These are phyloP conservation scores for Chaetodon trifascialis DNA, from an alignment of 2,113 vertebrate species.

Conservation along the genomic window DNA sequence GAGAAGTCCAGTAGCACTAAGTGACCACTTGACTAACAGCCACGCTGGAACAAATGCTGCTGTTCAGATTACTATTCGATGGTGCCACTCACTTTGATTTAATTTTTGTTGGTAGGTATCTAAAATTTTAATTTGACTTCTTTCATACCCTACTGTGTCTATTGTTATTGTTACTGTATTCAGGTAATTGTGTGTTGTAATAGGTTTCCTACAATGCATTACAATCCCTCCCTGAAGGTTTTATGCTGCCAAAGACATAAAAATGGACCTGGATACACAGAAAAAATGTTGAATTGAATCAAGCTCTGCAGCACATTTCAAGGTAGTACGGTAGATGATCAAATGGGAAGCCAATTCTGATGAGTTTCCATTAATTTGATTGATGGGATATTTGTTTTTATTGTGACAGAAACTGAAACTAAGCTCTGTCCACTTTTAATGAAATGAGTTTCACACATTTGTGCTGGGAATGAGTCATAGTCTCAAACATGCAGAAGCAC, in stretches of 20 bases:
- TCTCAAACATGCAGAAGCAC: not conserved
- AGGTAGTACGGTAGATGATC: conserved; percentile 28
- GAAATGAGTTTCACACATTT: conserved; percentile 11
- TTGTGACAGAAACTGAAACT: not conserved
- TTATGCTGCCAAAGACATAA: not conserved
- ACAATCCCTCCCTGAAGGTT: not conserved
- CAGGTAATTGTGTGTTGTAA: not conserved
- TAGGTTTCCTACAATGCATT: not conserved
- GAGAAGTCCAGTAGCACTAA: not conserved
- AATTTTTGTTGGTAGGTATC: not conserved
- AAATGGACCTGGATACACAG: not conserved
- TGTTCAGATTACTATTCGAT: not conserved
- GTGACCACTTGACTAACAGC: conserved; percentile 1
- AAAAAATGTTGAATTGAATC: not conserved
- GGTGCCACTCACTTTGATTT: not conserved
- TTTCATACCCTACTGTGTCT: not conserved
- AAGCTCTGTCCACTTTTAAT: conserved; percentile 17
- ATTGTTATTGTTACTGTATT: not conserved
- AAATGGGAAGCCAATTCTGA: conserved; percentile 27
- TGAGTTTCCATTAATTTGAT: not conserved
- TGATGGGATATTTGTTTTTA: not conserved
- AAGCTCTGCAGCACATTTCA: not conserved
- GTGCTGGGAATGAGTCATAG: not conserved
- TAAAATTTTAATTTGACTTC: not conserved
- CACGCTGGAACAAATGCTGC: not conserved